Evolutionary conservation across 2,888 invertebrate genomes (phyloP).

Genomic region (Taphrorychus bicolor): DNA sequence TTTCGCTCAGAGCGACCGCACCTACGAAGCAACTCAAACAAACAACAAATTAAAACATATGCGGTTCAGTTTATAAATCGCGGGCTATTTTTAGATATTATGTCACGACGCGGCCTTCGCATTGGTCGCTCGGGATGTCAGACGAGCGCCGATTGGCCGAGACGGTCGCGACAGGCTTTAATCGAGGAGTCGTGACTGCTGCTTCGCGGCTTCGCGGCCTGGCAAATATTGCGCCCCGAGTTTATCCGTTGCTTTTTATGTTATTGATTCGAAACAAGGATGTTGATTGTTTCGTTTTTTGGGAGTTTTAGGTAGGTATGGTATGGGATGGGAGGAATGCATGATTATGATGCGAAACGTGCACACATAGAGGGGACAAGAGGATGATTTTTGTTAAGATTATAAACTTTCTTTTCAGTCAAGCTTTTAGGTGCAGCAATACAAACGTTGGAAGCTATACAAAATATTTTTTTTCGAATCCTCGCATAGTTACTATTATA

Average conservation of each 20-base stretch:
- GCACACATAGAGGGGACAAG: too few relatives aligned
- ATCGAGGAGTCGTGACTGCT: constrained; percentile 30
- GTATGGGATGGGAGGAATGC: too few relatives aligned
- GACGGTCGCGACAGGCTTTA: constrained; percentile 8
- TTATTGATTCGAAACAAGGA: constrained; percentile 1
- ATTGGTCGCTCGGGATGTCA: constrained; percentile 38
- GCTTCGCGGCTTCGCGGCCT: not conserved
- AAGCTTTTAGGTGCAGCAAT: too few relatives aligned
- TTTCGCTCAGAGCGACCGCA: constrained; percentile 29
- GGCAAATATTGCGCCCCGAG: constrained; percentile 33
- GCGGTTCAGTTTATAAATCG: constrained; percentile 35
- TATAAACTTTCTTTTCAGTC: too few relatives aligned
- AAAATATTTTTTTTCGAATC: too few relatives aligned
- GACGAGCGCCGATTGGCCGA: constrained; percentile 20
- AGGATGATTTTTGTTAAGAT: too few relatives aligned
- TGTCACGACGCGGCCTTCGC: constrained; percentile 22
- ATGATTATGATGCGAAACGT: too few relatives aligned
- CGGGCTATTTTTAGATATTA: constrained; percentile 39
- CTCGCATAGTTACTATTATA: too few relatives aligned
- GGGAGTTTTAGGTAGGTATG: not conserved
- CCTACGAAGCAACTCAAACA: constrained; percentile 31
- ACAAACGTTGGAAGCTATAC: too few relatives aligned
- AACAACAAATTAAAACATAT: constrained; percentile 37
- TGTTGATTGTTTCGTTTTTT: not conserved
- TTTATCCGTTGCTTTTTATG: constrained; percentile 29